phyloP scores from a whole-genome alignment of 2,888 invertebrate genomes.

The Agrotis puta region DNA sequence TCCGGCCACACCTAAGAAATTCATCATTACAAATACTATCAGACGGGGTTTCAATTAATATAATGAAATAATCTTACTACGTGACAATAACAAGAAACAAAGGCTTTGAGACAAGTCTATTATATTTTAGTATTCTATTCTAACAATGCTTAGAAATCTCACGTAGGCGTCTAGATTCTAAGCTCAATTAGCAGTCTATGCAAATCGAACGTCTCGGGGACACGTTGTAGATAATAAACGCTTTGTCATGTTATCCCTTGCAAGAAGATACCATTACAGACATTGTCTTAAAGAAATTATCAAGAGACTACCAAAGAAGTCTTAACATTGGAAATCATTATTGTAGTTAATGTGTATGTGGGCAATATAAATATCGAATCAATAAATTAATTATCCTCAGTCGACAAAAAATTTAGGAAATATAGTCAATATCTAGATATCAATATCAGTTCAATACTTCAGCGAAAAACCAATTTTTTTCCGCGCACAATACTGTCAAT shows the following conservation, averaged over 20 bases:
- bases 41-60: background rate
- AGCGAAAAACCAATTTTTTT: background rate
- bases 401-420: background rate
- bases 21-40: background rate
- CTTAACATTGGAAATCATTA: no score
- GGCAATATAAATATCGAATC: no score
- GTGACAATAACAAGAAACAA: background rate
- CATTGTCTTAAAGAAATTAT: background rate
- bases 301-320: background rate
- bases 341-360: no score
- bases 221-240: background rate
- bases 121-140: background rate
- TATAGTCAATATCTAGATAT: background rate
- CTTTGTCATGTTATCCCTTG: background rate
- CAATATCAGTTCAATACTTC: no score
- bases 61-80: background rate
- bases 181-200: constrained; percentile 11
- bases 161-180: background rate
- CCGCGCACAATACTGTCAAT: background rate
- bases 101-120: background rate
- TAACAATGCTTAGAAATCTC: background rate
- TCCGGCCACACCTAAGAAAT: background rate
- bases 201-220: background rate
- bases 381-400: no score
- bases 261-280: background rate